phyloP scores from a whole-genome alignment of 2,797 vertebrate species.

The Chaenodraco wilsoni region DNA sequence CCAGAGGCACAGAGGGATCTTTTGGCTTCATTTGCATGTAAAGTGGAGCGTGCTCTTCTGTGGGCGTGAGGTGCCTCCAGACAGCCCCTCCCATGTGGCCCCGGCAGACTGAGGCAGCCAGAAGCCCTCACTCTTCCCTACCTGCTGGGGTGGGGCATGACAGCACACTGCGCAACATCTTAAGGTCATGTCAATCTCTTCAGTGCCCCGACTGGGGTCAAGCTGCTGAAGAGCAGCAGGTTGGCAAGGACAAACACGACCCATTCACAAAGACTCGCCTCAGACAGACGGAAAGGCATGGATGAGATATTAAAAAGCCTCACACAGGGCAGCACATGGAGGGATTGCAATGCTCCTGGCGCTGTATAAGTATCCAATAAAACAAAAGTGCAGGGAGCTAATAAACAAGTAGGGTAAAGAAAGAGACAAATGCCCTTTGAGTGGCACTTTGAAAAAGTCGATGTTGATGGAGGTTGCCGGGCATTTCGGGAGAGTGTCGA shows the following conservation, averaged over 20 bases:
- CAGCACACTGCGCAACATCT: conserved; percentile 75
- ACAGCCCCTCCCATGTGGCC: conserved; percentile 76
- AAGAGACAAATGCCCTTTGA: conserved; percentile 66
- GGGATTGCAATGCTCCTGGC: conserved; percentile 36
- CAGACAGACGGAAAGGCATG: conserved; percentile 55
- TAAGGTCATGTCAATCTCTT: conserved; percentile 81
- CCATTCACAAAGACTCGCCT: conserved; percentile 64
- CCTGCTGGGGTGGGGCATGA: conserved; percentile 78
- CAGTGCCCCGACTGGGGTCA: conserved; percentile 67
- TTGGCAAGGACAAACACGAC: conserved; percentile 79
- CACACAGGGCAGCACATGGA: conserved; percentile 36
- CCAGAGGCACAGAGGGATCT: conserved; percentile 75
- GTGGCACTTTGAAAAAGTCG: conserved; percentile 69
- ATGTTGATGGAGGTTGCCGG: conserved; percentile 72
- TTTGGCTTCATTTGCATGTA: conserved; percentile 84
- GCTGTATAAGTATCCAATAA: conserved; percentile 62
- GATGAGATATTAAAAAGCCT: conserved; percentile 64
- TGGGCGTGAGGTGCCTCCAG: conserved; percentile 74
- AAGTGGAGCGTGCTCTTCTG: conserved; percentile 73
- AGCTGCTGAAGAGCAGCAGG: conserved; percentile 71
- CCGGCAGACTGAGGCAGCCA: conserved; percentile 69
- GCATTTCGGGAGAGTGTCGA: conserved; percentile 66
- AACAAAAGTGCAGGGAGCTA: conserved; percentile 57
- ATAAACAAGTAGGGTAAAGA: conserved; percentile 59
- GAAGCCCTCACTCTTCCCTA: conserved; percentile 72